Conservation (phyloP, 1,140 invertebrate genomes). For the Liolophura sinensis region DNA sequence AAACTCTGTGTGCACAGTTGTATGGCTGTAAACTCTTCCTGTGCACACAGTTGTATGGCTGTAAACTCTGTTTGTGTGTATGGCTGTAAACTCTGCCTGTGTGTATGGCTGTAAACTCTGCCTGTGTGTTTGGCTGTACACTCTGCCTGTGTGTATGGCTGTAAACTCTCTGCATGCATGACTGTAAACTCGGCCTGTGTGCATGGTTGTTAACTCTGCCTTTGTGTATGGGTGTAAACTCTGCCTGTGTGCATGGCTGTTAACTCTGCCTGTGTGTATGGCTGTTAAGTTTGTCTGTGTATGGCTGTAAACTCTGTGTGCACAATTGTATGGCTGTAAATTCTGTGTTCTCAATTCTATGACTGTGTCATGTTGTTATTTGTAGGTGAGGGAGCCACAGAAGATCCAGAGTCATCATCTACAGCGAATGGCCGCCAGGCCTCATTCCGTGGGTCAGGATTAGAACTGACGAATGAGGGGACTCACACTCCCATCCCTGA, state of each 20-base stretch:
- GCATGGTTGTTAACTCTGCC: neutral
- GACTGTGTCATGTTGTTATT: no score
- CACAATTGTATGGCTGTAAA: neutral
- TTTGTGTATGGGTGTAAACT: neutral
- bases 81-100: neutral
- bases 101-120: neutral
- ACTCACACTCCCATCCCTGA: no score
- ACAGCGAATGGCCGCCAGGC: no score
- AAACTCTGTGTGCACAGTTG: neutral
- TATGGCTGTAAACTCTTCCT: no score
- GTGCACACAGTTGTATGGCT: no score
- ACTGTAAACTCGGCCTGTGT: neutral
- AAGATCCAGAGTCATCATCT: no score
- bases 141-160: neutral
- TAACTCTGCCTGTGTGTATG: neutral
- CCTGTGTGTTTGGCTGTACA: neutral
- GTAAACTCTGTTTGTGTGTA: slow-evolving; percentile 3
- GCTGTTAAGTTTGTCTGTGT: no score
- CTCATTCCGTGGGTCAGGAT: no score
- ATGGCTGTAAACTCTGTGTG: neutral
- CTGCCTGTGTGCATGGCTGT: neutral
- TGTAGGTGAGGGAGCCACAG: no score
- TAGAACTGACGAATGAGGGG: no score
- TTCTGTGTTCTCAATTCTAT: no score
- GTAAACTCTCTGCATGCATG: no score